Evolutionary conservation across 2,888 invertebrate genomes (phyloP), one percentile per base, ranked within the genome.

Genomic region (Caenorhabditis drosophilae): DNA sequence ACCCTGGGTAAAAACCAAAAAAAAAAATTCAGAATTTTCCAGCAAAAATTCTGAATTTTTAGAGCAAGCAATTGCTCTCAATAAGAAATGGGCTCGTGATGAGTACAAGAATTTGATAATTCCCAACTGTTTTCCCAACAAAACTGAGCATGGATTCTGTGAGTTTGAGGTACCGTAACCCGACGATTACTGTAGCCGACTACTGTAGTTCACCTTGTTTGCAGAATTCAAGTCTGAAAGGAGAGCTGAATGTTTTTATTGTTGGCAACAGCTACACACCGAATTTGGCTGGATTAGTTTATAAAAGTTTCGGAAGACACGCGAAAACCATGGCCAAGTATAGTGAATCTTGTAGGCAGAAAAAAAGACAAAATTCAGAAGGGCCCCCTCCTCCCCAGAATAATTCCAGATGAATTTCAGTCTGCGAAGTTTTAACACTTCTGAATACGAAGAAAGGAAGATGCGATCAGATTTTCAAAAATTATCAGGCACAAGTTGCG

Each of bases 251-350:
- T 9, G 53, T 66, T 2, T 49, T 62, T 12, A 23, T 71, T 15
- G 50, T 71, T 1, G 71, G 71, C 22, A 71, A 71, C 41, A 70
- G 70, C 47, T 60, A 62, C 45, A 52, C 63, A n/a, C 42, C 67
- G 9, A 70, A 70, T 45, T 27, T 67, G 11, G 67, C 45, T 2
- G 26, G 50, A 9, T n/a, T 70, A 27, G 63, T 67, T 12, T 67
- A 60, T 35, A 57, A 63, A 4, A 51, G 48, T 1, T 69, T 64
- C 47, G 47, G 45, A 27, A 55, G 48, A 25, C 50, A 61, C 12
- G 67, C 59, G n/a, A 60, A 46, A 23, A 53, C 38, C 22, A 70
- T 70, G 51, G 59, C 49, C 45, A 70, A 70, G 44, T 63, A 42
- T 35, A 67, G 66, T 35, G 42, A 57, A 20, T 60, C 59, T 1